Base-by-base conservation (phyloP, 1,140 invertebrate genomes). In the Drosophila athabasca region DNA sequence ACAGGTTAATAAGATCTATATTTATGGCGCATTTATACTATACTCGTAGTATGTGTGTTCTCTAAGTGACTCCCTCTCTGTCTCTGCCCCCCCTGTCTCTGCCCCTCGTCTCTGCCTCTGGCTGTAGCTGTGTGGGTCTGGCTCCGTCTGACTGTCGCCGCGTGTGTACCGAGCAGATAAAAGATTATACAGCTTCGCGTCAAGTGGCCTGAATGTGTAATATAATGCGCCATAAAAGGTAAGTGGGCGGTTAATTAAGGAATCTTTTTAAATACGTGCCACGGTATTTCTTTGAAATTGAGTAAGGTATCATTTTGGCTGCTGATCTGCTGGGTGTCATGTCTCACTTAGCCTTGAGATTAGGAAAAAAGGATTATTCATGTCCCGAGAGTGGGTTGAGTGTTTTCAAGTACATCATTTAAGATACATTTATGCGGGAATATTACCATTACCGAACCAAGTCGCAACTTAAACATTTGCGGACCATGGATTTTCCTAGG, bases 1-100 rank as follows among this genome's bases (percentile, higher is more conserved):
- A 74, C 73, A 76, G 73, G 73, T 76, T 76, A 76, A 76, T 76
- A 76, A 76, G 73, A 76, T 76, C 73, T 75, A 76, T 76, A 76
- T 76, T 76, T 76, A 76, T 75, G 73, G 70, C 70, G 73, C 73
- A 75, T 75, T 66, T 75, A 75, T 74, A 74, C 58, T 15, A 7
- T 31, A 26, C 24, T 26, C 24, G 24, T 26, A 4, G 24, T 26
- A 57, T 44, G 29, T 46, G 39, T 67, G 43, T 31, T 53, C 43
- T 24, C 52, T 52, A 68, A 55, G 50, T 68, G 49, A 35, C 29
- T 44, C 31, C 29, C 15, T 19, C 29, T 24, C 26, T 29, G 11
- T 29, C 48, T 11, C 59, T 1, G 55, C 45, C 19, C 11, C 44
- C 11, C 45, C 8, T 17, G 15, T 60, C 29, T 49, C 3, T 13